These are phyloP conservation scores for Darevskia nairensis DNA, from an alignment of 2,797 vertebrate species.

Conservation along the genomic window DNA sequence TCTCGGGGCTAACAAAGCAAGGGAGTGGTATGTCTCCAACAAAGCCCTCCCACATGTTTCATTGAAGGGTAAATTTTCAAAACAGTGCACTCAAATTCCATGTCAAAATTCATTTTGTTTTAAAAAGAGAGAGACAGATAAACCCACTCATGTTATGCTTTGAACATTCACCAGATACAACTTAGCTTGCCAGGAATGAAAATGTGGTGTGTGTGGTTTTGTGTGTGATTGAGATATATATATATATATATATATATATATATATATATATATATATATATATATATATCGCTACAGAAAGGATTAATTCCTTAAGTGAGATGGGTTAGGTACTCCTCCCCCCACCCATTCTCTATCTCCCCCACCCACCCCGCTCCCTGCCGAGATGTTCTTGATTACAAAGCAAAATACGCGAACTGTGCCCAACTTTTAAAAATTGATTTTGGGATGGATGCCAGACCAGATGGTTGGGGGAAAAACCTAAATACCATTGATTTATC, in stretches of 20 bases:
- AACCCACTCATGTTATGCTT: slow-evolving; percentile 5
- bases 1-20: background rate
- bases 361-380: slow-evolving; percentile 10
- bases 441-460: slow-evolving; percentile 79
- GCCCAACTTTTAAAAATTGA: slow-evolving; percentile 79
- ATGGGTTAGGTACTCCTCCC: slow-evolving; percentile 31
- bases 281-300: slow-evolving; percentile 7
- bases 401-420: slow-evolving; percentile 74
- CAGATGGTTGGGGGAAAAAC: slow-evolving; percentile 80
- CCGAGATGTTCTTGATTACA: slow-evolving; percentile 61
- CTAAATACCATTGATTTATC: slow-evolving; percentile 84
- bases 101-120: slow-evolving; percentile 27
- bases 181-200: slow-evolving; percentile 30
- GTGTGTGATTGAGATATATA: too few species aligned
- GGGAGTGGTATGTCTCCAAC: slow-evolving; percentile 13
- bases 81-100: background rate
- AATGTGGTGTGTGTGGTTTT: background rate
- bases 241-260: too few species aligned
- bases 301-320: slow-evolving; percentile 50
- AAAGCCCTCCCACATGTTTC: slow-evolving; percentile 17
- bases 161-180: background rate
- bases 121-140: background rate
- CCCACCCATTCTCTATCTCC: slow-evolving; percentile 24
- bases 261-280: too few species aligned
- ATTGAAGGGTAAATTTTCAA: background rate